Evolutionary conservation across 2,888 invertebrate genomes (phyloP), one percentile per base, ranked within the genome.

Genomic region (Drosophila quinaria): DNA sequence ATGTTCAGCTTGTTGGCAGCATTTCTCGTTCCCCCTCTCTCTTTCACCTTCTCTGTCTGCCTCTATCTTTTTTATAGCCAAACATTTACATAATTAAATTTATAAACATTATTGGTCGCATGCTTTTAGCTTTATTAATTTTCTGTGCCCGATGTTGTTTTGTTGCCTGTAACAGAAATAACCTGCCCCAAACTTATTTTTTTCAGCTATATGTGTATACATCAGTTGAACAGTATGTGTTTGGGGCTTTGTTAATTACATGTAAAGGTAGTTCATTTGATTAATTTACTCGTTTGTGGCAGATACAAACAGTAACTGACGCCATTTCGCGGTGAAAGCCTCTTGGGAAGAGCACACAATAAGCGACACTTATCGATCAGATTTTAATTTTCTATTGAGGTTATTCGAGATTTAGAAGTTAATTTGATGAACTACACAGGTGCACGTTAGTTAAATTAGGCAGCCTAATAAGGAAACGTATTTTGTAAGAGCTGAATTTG

Each of bases 11-110:
- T 22, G 55, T 22, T 56, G 59, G 41, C 42, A 52, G 39, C 25
- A 17, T 10, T 33, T 15, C 4, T 9, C 1, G 8, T 11, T 13
- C 9, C 5, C 10, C 15, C 6, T 4, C n/a, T 22, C 33, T 31
- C 1, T 31, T 1, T 13, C 5, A 9, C 1, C 19, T 9, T n/a
- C 19, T 42, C 1, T 29, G 54, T 19, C 49, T 10, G n/a, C 19
- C 37, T 65, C 35, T 44, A 35, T 51, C 62, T 84, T 78, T 87
- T 87, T 82, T 79, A 85, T 72, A 44, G 61, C 72, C 82, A 37
- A 82, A 67, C 84, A 84, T 84, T 84, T 84, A 88, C 84, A 90
- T 84, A 84, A 84, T 90, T 84, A 84, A 86, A 84, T 84, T 89
- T 84, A 86, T 90, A 84, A 86, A 86, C 77, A 85, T 88, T 88